A percentile compares a stretch with the other conserved stretches of the same genome.
These are phyloP conservation scores for Allophyes oxyacanthae DNA, from an alignment of 2,888 invertebrate species.

Conservation along the genomic window DNA sequence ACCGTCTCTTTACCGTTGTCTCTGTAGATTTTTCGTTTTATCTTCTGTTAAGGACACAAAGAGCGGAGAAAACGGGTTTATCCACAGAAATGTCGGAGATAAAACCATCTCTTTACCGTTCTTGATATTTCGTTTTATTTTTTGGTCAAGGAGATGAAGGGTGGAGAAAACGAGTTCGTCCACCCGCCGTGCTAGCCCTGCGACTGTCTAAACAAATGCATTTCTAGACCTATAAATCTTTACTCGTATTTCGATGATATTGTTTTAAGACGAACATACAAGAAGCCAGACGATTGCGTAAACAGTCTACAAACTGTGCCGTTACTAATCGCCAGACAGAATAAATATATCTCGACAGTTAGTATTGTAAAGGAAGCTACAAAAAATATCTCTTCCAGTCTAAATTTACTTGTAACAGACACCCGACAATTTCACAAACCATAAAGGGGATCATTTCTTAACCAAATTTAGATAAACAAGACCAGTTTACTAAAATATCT, in stretches of 20 bases:
- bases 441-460: constrained; percentile 63
- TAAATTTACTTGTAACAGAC: constrained; percentile 66
- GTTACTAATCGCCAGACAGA: constrained; percentile 22
- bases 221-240: background rate
- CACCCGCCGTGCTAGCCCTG: no score
- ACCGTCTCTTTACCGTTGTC: no score
- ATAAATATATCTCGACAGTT: constrained; percentile 27
- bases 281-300: constrained; percentile 22
- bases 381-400: constrained; percentile 52
- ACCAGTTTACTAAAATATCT: constrained; percentile 35
- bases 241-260: background rate
- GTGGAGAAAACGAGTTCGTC: no score
- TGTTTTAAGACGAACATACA: background rate
- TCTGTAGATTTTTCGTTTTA: no score
- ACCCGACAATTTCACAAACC: constrained; percentile 68
- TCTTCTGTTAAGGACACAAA: no score
- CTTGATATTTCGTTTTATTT: no score
- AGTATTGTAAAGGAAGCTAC: constrained; percentile 37
- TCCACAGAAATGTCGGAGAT: no score
- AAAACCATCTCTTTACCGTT: no score
- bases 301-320: constrained; percentile 10
- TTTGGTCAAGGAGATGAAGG: no score
- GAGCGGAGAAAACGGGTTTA: no score
- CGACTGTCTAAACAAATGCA: no score
- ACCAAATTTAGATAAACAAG: constrained; percentile 64